Evolutionary conservation across 1,140 invertebrate species (phyloP).

Genomic region (Drosophila nigrodunni): DNA sequence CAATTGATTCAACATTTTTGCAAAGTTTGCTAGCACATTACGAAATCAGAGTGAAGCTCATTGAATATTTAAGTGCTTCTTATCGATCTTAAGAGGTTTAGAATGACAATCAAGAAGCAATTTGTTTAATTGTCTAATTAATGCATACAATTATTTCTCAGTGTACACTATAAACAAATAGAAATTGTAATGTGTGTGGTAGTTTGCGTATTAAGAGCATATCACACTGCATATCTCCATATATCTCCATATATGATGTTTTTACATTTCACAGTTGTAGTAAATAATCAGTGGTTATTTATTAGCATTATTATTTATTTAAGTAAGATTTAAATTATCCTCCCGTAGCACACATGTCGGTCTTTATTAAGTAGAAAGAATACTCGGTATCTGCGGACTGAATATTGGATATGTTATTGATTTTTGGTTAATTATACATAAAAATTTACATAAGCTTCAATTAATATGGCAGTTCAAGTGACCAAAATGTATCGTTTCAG

Average conservation of each 20-base stretch:
- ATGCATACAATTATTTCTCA: constrained; percentile 11
- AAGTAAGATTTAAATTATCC: constrained; percentile 28
- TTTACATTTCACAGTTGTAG: neutral
- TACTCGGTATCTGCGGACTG: constrained; percentile 32
- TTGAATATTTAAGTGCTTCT: constrained; percentile 45
- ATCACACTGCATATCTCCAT: neutral
- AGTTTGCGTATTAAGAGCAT: neutral
- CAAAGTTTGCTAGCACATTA: constrained; percentile 13
- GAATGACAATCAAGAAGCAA: constrained; percentile 17
- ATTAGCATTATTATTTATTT: constrained; percentile 26
- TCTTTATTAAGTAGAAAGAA: constrained; percentile 71
- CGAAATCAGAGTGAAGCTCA: constrained; percentile 30
- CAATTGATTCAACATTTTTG: constrained; percentile 36
- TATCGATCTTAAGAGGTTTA: constrained; percentile 6
- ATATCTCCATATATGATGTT: neutral
- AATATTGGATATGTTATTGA: constrained; percentile 56
- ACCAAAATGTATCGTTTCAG: constrained; percentile 18
- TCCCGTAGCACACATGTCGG: constrained; percentile 34
- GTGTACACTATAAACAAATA: neutral
- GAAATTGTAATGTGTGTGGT: constrained; percentile 3
- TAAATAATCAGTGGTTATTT: constrained; percentile 23
- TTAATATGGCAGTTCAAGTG: constrained; percentile 71
- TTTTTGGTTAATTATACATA: constrained; percentile 73
- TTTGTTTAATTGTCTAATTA: constrained; percentile 39
- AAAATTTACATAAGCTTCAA: constrained; percentile 78